These are phyloP conservation scores for Dugesia japonica DNA, from an alignment of 2,888 invertebrate species.

Conservation along the genomic window DNA sequence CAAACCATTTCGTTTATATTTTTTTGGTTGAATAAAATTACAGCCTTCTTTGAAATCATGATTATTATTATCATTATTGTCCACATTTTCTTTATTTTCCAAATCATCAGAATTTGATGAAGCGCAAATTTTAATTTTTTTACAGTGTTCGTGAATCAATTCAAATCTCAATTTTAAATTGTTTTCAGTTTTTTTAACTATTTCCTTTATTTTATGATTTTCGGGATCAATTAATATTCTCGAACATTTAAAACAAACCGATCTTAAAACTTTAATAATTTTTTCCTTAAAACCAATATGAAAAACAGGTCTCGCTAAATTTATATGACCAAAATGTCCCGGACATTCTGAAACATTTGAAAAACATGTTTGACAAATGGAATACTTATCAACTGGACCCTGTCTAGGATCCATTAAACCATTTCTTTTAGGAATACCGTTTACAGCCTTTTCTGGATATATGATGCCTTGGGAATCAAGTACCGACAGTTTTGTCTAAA, in stretches of 20 bases:
- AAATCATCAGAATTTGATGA: conserved; percentile 48
- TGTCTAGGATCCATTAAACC: conserved; percentile 98
- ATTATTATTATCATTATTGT: no score
- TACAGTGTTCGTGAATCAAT: conserved; percentile 89
- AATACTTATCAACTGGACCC: conserved; percentile 74
- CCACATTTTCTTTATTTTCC: no score
- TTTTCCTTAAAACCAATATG: conserved; percentile 94
- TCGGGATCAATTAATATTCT: conserved; percentile 83
- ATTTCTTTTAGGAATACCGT: conserved; percentile 85
- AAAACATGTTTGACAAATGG: conserved; percentile 47
- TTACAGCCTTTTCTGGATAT: conserved; percentile 93
- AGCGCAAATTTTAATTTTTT: conserved; percentile 53
- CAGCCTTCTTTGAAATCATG: conserved; percentile 74
- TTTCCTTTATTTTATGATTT: conserved; percentile 77
- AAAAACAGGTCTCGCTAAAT: conserved; percentile 90
- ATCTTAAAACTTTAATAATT: conserved; percentile 85
- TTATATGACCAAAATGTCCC: conserved; percentile 96
- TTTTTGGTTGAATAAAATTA: conserved; percentile 86
- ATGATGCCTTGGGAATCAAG: conserved; percentile 62
- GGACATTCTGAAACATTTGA: conserved; percentile 95
- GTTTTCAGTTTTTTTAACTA: conserved; percentile 88
- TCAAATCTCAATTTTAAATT: conserved; percentile 81
- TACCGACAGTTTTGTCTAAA: no score
- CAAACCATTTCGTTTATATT: conserved; percentile 70
- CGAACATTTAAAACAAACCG: conserved; percentile 96